Base-by-base conservation (phyloP, 2,797 vertebrate genomes). In the Apodemus agrarius region DNA sequence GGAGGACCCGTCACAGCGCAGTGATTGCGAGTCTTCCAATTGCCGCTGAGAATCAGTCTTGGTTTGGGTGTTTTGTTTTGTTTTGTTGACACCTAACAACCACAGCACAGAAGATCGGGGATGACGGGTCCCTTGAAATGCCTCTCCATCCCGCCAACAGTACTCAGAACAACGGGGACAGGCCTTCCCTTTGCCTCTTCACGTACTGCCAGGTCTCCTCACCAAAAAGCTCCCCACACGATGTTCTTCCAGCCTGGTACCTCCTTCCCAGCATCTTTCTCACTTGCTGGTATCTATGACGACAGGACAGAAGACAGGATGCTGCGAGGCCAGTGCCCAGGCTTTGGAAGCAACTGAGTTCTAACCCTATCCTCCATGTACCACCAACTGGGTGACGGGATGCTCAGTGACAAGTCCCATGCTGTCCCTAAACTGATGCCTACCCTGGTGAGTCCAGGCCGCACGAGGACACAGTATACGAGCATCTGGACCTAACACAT, bases 341-440 rank as follows among this genome's bases (percentile, higher is more conserved):
- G 40, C 52, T 91, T 92, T 75, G n/a, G 29, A 85, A 67, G 63
- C 78, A 85, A 61, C 13, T 7, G 29, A 88, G 52, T 43, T 82
- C 65, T 29, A 79, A 31, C 31, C 16, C 24, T 37, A 12, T 11
- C 43, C 34, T 52, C 76, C 91, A 10, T 31, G 29, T 7, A 12
- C 54, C 94, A 17, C 13, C 26, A 22, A 17, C 49, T 87, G 3
- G 6, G 19, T 17, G 29, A 85, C 54, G 26, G n/a, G 29, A 29
- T n/a, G 31, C 88, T 37, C 88, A 82, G 92, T 34, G 54, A 46
- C 31, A 61, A 78, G 29, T 61, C 49, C 34, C 14, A 81, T 61
- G 61, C 46, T 49, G 17, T 89, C n/a, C 89, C 88, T 75, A 93
- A 16, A 69, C 40, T 19, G 9, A 57, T 52, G 91, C 93, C 90